Base-by-base conservation (phyloP, 2,888 invertebrate genomes). In the Microplitis manilae region DNA sequence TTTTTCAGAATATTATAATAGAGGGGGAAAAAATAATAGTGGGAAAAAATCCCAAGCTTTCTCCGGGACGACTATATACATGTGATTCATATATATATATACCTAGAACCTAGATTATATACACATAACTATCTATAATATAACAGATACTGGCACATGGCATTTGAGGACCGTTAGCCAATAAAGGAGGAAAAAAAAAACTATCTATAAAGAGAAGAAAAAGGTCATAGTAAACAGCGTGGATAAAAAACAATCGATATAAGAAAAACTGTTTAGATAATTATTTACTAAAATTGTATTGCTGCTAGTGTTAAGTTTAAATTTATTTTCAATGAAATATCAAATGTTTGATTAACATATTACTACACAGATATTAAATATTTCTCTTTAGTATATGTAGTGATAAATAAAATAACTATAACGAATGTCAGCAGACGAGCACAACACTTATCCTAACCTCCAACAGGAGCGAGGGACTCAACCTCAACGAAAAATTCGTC, bases 401-500 rank as follows among this genome's bases (percentile, higher is more conserved):
- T 30, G 30, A 4, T 30, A 70, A 70, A 70, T 9, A 64, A 83
- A 82, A 75, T 77, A 71, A 79, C 75, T 79, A 50, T 50, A 50
- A 13, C 87, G 85, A 87, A 89, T 89, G 89, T 84, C 88, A 84
- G 87, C 85, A 81, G 86, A 85, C 73, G 86, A 86, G 79, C 79
- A 79, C 75, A 85, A 82, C 80, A 79, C 79, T 79, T 83, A 85
- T 83, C 84, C 87, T 88, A 89, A 89, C 88, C 89, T 89, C 86
- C 83, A 84, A 79, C 83, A 84, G 84, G 87, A 84, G 84, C 85
- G 85, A 81, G 83, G 80, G 77, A 77, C 83, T 17, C 82, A 83
- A 77, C 85, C 85, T 77, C 86, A 86, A 81, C 88, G 89, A 68
- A 89, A 86, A 81, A 89, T 89, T 83, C 89, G 89, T 84, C 89